Evolutionary conservation across 2,113 vertebrate species (phyloP).

Genomic region (Silurus glanis): DNA sequence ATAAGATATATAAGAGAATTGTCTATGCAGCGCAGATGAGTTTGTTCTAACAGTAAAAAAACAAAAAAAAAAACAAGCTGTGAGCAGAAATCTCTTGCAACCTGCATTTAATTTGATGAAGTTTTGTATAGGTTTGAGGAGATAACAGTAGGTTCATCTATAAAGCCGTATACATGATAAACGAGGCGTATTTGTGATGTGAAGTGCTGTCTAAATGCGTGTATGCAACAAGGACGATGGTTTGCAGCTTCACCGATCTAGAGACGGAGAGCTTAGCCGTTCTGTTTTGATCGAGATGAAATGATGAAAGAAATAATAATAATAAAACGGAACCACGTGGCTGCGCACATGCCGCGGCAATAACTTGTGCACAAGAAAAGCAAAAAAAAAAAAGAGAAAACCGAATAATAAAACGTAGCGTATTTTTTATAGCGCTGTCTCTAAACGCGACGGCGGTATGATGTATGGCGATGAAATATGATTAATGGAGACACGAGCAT

Average conservation of each 20-base stretch:
- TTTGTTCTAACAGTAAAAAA: neutral
- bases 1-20: neutral
- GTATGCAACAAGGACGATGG: constrained; percentile 11
- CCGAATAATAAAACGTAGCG: neutral
- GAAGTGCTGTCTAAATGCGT: neutral
- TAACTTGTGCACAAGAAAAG: neutral
- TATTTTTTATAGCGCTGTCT: neutral
- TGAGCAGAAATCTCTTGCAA: neutral
- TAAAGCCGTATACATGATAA: neutral
- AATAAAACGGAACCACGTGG: neutral
- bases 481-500: neutral
- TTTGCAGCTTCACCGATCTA: constrained; percentile 5
- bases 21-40: neutral
- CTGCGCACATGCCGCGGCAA: neutral
- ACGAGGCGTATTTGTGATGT: neutral
- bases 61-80: neutral
- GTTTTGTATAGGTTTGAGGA: neutral
- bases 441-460: neutral
- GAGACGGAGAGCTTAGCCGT: constrained; percentile 30
- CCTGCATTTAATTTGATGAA: neutral
- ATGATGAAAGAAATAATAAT: neutral
- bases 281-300: constrained; percentile 21
- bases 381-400: neutral
- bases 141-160: neutral
- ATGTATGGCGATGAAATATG: constrained; percentile 9